phyloP scores from a whole-genome alignment of 1,140 invertebrate species.

The Hetaerina americana region DNA sequence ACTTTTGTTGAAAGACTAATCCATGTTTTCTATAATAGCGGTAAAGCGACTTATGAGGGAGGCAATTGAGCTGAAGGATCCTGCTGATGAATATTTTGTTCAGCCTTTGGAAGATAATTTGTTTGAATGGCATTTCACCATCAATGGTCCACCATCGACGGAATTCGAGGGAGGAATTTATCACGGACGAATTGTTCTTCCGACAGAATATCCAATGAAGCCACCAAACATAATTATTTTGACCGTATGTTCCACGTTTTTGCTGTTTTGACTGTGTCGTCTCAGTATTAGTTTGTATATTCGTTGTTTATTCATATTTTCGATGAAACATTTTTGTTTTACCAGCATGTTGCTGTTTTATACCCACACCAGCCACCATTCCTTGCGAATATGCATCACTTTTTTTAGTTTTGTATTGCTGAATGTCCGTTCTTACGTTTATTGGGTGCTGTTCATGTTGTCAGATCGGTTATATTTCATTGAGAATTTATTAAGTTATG shows the following conservation, averaged over 20 bases:
- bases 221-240: conserved; percentile 90
- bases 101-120: conserved; percentile 88
- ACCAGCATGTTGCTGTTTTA: not conserved
- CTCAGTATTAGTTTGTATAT: no score
- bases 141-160: conserved; percentile 70
- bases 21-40: conserved; percentile 49
- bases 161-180: conserved; percentile 86
- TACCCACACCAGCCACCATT: no score
- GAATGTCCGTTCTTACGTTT: no score
- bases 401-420: no score
- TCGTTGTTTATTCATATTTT: no score
- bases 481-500: no score
- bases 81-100: conserved; percentile 84
- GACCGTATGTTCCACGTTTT: conserved; percentile 48
- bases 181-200: conserved; percentile 81
- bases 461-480: no score
- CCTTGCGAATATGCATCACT: no score
- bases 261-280: no score
- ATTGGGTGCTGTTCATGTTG: no score
- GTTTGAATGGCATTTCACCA: conserved; percentile 97
- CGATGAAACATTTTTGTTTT: not conserved
- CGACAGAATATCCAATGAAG: conserved; percentile 94
- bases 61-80: conserved; percentile 68
- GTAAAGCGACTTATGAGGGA: conserved; percentile 91
- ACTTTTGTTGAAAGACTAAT: conserved; percentile 23